phyloP scores from a whole-genome alignment of 2,888 invertebrate genomes.

The Arge pagana region DNA sequence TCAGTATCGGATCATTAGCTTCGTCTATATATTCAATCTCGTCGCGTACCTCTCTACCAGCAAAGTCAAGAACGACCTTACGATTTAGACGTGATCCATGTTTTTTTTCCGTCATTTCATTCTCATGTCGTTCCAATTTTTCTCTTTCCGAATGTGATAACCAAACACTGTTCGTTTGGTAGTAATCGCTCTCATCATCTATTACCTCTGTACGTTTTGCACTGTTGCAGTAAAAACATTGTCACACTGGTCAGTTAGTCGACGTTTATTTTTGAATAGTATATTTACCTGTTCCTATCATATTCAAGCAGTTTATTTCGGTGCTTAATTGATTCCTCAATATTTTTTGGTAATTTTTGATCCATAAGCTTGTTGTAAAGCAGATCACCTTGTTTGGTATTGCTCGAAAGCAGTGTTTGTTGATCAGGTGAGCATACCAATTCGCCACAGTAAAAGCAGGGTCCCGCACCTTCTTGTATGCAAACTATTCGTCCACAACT shows the following conservation, averaged over 20 bases:
- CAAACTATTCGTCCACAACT: slow-evolving; percentile 95
- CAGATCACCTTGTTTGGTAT: slow-evolving; percentile 71
- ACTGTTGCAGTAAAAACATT: slow-evolving; percentile 57
- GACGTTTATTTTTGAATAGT: neutral
- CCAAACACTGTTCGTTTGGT: slow-evolving; percentile 83
- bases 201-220: slow-evolving; percentile 77
- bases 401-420: slow-evolving; percentile 67
- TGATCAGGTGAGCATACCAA: slow-evolving; percentile 82
- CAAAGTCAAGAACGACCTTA: slow-evolving; percentile 80
- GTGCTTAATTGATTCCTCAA: slow-evolving; percentile 75
- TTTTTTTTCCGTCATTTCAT: slow-evolving; percentile 69
- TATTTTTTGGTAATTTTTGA: slow-evolving; percentile 63
- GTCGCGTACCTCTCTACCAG: slow-evolving; percentile 59
- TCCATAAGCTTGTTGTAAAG: slow-evolving; percentile 70
- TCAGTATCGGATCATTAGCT: slow-evolving; percentile 6
- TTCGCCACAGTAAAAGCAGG: slow-evolving; percentile 89
- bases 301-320: slow-evolving; percentile 83
- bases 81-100: slow-evolving; percentile 70
- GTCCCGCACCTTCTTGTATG: slow-evolving; percentile 94
- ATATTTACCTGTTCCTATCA: slow-evolving; percentile 74
- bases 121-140: slow-evolving; percentile 69
- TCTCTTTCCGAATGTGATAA: slow-evolving; percentile 72
- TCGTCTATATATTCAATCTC: slow-evolving; percentile 30
- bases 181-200: slow-evolving; percentile 96
- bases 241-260: slow-evolving; percentile 34